Evolutionary conservation across 1,140 invertebrate species (phyloP), one percentile per base, ranked within the genome.

Genomic region (Drosophila pseudoananassae): DNA sequence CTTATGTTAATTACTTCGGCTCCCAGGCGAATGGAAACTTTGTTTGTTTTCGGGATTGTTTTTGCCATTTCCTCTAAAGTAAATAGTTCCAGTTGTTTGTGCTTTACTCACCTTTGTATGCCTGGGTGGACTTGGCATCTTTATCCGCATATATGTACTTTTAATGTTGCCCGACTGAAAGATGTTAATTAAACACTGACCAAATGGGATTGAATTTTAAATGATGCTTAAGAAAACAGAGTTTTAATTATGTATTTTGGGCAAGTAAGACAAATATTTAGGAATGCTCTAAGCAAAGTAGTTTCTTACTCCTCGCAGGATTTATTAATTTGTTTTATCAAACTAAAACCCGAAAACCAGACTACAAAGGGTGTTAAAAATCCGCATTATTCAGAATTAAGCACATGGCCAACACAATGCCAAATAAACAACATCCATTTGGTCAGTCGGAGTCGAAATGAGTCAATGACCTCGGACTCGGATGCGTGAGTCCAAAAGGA

Each of bases 181-280:
- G 66, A 76, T 85, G 58, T 84, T 84, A 85, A 84, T 84, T 84
- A 84, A 85, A 69, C 68, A 66, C 53, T 80, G 76, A 36, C 71
- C 58, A 47, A 60, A 85, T 14, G 46, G 65, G 72, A n/a, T 71
- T 71, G 49, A 38, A 38, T 40, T 52, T 40, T 50, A 45, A 27
- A 17, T 60, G 36, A 52, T 27, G 58, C 17, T 17, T n/a, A 5
- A 4, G 15, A 33, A 23, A 36, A 23, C 14, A 20, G 47, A 49
- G 51, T 58, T 20, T 36, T 12, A 43, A 43, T 17, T 15, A 5
- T 15, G 14, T 43, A 12, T 7, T 43, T 15, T 31, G 31, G 5
- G 3, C 51, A 1, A 14, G 38, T n/a, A n/a, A 3, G n/a, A 33
- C 6, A 45, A 57, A 70, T 45, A 57, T 43, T 8, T 45, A 31